Conservation (phyloP, 2,797 vertebrate genomes). For the Gila robusta region DNA sequence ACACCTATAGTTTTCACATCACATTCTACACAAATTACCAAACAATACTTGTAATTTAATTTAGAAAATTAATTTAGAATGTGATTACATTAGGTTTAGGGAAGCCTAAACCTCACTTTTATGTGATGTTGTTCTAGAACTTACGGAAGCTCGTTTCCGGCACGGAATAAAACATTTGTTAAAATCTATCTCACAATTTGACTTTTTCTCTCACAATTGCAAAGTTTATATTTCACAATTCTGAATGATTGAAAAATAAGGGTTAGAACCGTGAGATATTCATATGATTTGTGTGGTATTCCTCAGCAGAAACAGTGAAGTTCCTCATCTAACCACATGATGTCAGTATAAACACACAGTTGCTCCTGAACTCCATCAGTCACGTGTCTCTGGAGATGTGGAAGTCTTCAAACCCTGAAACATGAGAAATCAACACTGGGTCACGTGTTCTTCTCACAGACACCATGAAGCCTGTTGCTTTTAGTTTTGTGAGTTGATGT, state of each 20-base stretch:
- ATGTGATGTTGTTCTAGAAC: not conserved
- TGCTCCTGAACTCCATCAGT: not conserved
- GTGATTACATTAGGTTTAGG: not conserved
- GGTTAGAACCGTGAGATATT: not conserved
- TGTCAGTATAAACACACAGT: slow-evolving; percentile 59
- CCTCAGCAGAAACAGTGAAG: not conserved
- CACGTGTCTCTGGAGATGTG: slow-evolving; percentile 49
- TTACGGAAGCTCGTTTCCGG: not conserved
- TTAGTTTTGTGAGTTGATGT: fast-evolving
- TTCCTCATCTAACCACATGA: slow-evolving; percentile 69
- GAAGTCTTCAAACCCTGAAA: slow-evolving; percentile 48
- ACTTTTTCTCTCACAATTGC: too few species aligned
- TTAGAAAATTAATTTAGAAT: too few species aligned
- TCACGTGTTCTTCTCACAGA: not conserved
- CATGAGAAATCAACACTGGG: not conserved
- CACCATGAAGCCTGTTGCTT: not conserved
- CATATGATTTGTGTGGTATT: too few species aligned
- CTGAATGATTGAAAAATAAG: not conserved
- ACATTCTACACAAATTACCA: too few species aligned
- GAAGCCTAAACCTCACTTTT: too few species aligned
- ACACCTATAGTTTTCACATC: too few species aligned
- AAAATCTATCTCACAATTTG: not conserved
- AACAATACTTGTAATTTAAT: too few species aligned
- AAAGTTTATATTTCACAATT: not conserved
- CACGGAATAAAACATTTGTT: not conserved